phyloP scores from a whole-genome alignment of 2,113 vertebrate species.

The Heteronetta atricapilla region DNA sequence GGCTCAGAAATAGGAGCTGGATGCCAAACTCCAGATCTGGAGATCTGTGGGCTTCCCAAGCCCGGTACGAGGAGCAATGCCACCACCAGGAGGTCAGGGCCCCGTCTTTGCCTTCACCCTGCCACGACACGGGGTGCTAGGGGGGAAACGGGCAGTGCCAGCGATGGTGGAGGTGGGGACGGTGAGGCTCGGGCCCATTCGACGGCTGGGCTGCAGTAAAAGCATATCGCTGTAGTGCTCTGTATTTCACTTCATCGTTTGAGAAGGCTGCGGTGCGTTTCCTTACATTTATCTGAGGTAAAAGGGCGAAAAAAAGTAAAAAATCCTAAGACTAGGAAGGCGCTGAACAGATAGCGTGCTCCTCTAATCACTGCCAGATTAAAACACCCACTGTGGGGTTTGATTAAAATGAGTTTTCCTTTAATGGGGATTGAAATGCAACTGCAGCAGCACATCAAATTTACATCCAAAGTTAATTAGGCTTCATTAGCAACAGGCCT shows the following conservation, averaged over 20 bases:
- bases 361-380: not conserved
- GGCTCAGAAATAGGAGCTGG: not conserved
- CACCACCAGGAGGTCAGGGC: not conserved
- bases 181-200: not conserved
- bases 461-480: not conserved
- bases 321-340: not conserved
- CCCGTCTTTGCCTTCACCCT: not conserved
- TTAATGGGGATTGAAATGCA: not conserved
- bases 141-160: not conserved
- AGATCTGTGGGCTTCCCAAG: not conserved
- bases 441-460: not conserved
- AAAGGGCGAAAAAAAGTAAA: not conserved
- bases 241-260: not conserved
- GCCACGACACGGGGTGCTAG: too few species aligned
- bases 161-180: not conserved
- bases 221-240: not conserved
- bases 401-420: not conserved
- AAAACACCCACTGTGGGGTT: not conserved
- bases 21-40: not conserved
- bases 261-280: not conserved
- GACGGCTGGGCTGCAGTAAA: too few species aligned
- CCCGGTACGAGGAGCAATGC: not conserved
- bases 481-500: not conserved
- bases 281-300: not conserved
- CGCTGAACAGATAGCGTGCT: not conserved